These are phyloP conservation scores for Caenorhabditis doughertyi DNA, from an alignment of 2,888 invertebrate genomes.

Conservation along the genomic window DNA sequence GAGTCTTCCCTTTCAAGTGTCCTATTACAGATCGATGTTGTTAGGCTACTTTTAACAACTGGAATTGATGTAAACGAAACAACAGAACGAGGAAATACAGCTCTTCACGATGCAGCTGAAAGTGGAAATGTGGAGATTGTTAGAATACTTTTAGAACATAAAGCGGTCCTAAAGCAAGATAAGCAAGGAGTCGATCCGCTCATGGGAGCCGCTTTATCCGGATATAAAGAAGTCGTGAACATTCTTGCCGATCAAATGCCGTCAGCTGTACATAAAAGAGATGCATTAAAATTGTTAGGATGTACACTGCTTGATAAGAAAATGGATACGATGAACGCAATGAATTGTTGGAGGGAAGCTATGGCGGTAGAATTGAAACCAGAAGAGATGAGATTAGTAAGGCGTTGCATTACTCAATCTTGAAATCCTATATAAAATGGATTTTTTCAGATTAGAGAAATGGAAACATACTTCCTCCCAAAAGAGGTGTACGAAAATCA, in stretches of 20 bases:
- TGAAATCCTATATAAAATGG: neutral
- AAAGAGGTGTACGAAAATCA: constrained; percentile 90
- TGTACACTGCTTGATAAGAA: constrained; percentile 71
- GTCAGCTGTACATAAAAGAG: constrained; percentile 51
- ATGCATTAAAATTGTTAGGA: constrained; percentile 75
- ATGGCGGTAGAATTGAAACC: constrained; percentile 38
- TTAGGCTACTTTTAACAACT: constrained; percentile 43
- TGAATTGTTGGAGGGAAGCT: constrained; percentile 86
- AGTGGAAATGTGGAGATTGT: constrained; percentile 94
- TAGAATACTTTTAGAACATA: constrained; percentile 91
- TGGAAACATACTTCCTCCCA: constrained; percentile 20
- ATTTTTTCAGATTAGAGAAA: constrained; percentile 25
- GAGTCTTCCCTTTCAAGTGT: no score
- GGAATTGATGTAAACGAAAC: constrained; percentile 60
- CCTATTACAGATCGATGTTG: constrained; percentile 78
- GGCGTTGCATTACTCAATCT: no score
- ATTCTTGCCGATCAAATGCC: constrained; percentile 47
- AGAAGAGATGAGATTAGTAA: constrained; percentile 39
- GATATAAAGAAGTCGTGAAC: constrained; percentile 60
- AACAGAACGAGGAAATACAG: constrained; percentile 88
- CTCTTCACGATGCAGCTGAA: constrained; percentile 98
- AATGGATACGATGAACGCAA: constrained; percentile 83
- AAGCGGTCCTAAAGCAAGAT: constrained; percentile 91
- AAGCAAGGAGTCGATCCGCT: constrained; percentile 92
- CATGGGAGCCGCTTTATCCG: constrained; percentile 92